phyloP scores from a whole-genome alignment of 2,888 invertebrate genomes.

The Chymomyza caudatula region DNA sequence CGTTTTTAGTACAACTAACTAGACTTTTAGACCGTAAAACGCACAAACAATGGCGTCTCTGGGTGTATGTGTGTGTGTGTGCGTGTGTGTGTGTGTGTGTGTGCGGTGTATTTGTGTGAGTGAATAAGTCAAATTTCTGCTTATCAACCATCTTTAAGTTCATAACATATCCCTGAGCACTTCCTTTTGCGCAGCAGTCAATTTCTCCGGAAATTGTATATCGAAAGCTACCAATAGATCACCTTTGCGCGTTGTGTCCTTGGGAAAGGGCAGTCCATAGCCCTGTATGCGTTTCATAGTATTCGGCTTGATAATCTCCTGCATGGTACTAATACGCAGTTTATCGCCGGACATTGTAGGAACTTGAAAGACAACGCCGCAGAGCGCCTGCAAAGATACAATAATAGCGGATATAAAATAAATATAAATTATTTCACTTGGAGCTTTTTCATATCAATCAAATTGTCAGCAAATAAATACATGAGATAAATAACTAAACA shows the following conservation, averaged over 20 bases:
- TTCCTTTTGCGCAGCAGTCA: conserved; percentile 90
- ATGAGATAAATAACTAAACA: conserved; percentile 32
- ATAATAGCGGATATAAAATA: neutral
- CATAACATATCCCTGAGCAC: conserved; percentile 92
- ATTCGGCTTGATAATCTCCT: conserved; percentile 93
- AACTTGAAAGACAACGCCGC: conserved; percentile 93
- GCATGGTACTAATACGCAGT: conserved; percentile 88
- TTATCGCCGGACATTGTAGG: conserved; percentile 94
- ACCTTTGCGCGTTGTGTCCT: conserved; percentile 93
- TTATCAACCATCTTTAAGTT: conserved; percentile 27
- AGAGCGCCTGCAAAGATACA: conserved; percentile 86
- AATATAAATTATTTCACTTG: conserved; percentile 23
- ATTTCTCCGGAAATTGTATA: conserved; percentile 93
- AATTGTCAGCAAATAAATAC: conserved; percentile 31
- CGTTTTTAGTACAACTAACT: conserved; percentile 45
- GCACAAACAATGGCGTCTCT: conserved; percentile 4
- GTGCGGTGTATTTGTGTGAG: neutral
- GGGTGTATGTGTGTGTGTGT: conserved; percentile 14
- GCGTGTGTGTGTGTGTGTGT: conserved; percentile 9
- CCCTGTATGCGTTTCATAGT: conserved; percentile 93
- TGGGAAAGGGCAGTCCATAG: conserved; percentile 95
- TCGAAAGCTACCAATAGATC: conserved; percentile 96
- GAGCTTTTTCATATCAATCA: conserved; percentile 54
- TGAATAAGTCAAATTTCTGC: neutral
- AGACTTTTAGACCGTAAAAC: conserved; percentile 10